Conservation (phyloP, 2,113 vertebrate genomes). For the Poeciliopsis turrubarensis region DNA sequence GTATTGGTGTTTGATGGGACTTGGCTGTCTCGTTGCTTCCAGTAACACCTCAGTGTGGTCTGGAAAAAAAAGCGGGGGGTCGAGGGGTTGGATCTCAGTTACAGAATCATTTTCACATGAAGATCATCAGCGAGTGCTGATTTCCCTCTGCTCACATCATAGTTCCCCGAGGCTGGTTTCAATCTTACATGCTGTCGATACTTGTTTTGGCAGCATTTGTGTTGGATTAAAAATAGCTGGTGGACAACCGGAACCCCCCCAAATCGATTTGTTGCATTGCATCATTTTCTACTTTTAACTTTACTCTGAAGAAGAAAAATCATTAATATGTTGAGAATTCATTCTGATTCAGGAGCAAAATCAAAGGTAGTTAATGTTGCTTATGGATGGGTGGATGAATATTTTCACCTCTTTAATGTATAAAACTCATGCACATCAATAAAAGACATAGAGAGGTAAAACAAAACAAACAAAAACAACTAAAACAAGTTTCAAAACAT, state of each 20-base stretch:
- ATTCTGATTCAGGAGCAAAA: neutral
- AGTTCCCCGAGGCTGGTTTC: conserved; percentile 11
- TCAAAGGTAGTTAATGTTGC: neutral
- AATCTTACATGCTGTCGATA: conserved; percentile 19
- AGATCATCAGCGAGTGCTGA: conserved; percentile 54
- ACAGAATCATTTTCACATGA: conserved; percentile 52
- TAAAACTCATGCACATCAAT: no score
- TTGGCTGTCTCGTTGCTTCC: neutral
- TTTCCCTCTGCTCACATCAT: conserved; percentile 19
- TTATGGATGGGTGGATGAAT: neutral
- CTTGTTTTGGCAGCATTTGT: conserved; percentile 37
- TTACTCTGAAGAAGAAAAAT: neutral
- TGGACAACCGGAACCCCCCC: conserved; percentile 1
- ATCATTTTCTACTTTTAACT: neutral
- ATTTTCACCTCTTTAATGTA: no score
- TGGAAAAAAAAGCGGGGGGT: conserved; percentile 48
- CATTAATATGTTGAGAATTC: neutral
- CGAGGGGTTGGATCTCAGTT: conserved; percentile 52
- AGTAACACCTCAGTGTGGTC: conserved; percentile 11
- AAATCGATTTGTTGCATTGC: conserved; percentile 2
- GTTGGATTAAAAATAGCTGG: conserved; percentile 24
- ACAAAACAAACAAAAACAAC: no score
- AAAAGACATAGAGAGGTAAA: no score
- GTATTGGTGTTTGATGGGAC: neutral
- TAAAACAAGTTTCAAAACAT: no score